Evolutionary conservation across 1,140 invertebrate genomes (phyloP), one percentile per base, ranked within the genome.

Genomic region (Hirudo medicinalis): DNA sequence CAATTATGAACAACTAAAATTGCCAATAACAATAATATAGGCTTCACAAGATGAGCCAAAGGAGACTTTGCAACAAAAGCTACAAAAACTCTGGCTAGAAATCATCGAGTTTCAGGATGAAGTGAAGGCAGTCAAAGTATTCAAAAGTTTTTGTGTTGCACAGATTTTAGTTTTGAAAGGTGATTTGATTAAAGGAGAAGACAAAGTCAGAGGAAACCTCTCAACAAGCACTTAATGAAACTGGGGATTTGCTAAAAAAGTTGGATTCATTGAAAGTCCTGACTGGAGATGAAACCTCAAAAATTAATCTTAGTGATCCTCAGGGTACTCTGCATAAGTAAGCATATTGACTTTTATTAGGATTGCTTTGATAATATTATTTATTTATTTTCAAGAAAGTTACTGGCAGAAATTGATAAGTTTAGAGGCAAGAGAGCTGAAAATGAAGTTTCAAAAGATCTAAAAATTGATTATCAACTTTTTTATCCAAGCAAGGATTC

Each of bases 1-100:
- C 11, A 15, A 8, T 49, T 49, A 17, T 17, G 15, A 49, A 17
- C 43, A 49, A 49, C 11, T 8, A 49, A 49, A 49, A 49, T 49
- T 49, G 0, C 15, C 15, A 36, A 36, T 13, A 2, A 49, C 15
- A 15, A 17, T 49, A 49, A 49, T 49, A 1, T 49, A 49, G 43
- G 43, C 43, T 49, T 49, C 43, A 49, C 43, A 49, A 0, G 43
- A 63, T 63, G 57, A 63, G 17, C 22, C 22, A 63, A 63, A 63
- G 8, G 57, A 63, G 29, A 63, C 57, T 25, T 32, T 63, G 29
- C 22, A 63, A 25, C 22, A 63, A 63, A 63, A 63, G 19, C 13
- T 63, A 22, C 57, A 63, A 63, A 63, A 63, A 63, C 57, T 63
- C 57, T 63, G 57, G 57, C 22, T 63, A n/a, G 57, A 63, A 32